A percentile compares a stretch with the other conserved stretches of the same genome.
Evolutionary conservation across 2,797 vertebrate genomes (phyloP).

Genomic region (Alauda arvensis): DNA sequence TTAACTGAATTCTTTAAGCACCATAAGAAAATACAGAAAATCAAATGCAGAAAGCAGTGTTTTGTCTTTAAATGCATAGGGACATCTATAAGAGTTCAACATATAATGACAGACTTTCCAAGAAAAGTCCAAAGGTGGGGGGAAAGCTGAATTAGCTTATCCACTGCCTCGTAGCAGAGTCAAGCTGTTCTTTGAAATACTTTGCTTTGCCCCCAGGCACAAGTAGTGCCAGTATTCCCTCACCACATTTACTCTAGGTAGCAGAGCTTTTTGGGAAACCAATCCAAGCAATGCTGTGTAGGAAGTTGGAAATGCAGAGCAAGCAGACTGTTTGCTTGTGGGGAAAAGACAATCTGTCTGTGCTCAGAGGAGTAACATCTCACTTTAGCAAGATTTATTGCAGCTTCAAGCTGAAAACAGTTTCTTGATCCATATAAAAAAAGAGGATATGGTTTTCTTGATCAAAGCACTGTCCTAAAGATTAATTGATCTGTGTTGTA

Average conservation of each 20-base stretch:
- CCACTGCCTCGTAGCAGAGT: not conserved
- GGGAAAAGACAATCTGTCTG: not conserved
- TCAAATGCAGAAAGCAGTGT: not conserved
- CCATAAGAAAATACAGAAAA: not conserved
- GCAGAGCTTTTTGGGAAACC: not conserved
- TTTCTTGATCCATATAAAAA: not conserved
- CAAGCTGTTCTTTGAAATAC: not conserved
- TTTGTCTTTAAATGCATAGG: not conserved
- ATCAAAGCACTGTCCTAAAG: slow-evolving; percentile 10
- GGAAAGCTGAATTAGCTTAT: not conserved
- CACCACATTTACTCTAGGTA: not conserved
- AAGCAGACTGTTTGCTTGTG: not conserved
- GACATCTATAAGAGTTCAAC: not conserved
- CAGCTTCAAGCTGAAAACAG: not conserved
- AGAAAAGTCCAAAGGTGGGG: not conserved
- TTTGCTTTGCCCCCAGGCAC: not conserved
- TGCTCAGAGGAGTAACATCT: not conserved
- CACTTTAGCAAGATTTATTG: slow-evolving; percentile 42
- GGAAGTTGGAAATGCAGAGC: not conserved
- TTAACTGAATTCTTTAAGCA: not conserved
- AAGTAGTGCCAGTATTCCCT: not conserved
- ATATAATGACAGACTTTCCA: not conserved
- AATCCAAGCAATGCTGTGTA: not conserved
- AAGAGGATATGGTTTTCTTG: not conserved
- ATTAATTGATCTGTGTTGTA: slow-evolving; percentile 1